These are phyloP conservation scores for Pipra filicauda DNA, from an alignment of 2,113 vertebrate genomes.

Conservation along the genomic window DNA sequence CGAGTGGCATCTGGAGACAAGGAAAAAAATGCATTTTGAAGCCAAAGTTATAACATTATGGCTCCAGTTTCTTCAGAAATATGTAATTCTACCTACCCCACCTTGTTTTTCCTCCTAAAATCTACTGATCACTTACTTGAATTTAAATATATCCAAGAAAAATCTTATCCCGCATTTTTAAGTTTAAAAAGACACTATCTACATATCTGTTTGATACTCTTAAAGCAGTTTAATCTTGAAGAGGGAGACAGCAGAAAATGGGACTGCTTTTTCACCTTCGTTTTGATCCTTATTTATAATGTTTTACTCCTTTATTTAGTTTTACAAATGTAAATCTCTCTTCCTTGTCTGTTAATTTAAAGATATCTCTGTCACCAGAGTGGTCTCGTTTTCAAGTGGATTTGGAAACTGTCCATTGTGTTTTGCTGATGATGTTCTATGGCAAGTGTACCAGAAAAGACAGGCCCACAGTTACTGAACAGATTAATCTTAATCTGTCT, in stretches of 20 bases:
- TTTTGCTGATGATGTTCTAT: conserved; percentile 46
- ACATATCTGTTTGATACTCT: background rate
- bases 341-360: background rate
- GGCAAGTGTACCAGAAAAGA: conserved; percentile 46
- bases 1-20: conserved; percentile 13
- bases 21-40: conserved; percentile 4
- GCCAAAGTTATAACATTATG: background rate
- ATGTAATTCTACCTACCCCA: background rate
- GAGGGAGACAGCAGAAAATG: background rate
- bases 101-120: background rate
- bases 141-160: background rate
- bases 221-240: background rate
- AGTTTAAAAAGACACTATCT: background rate
- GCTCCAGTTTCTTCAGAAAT: background rate
- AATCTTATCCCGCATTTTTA: background rate
- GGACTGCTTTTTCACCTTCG: background rate
- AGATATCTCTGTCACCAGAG: conserved; percentile 24
- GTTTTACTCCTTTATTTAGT: background rate
- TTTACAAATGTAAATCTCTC: conserved; percentile 25
- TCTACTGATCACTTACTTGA: background rate
- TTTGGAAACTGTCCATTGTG: conserved; percentile 46
- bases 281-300: background rate
- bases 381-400: conserved; percentile 20
- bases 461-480: conserved; percentile 23
- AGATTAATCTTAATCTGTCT: conserved; percentile 66